phyloP scores from a whole-genome alignment of 2,113 vertebrate genomes.

The Rynchops niger region DNA sequence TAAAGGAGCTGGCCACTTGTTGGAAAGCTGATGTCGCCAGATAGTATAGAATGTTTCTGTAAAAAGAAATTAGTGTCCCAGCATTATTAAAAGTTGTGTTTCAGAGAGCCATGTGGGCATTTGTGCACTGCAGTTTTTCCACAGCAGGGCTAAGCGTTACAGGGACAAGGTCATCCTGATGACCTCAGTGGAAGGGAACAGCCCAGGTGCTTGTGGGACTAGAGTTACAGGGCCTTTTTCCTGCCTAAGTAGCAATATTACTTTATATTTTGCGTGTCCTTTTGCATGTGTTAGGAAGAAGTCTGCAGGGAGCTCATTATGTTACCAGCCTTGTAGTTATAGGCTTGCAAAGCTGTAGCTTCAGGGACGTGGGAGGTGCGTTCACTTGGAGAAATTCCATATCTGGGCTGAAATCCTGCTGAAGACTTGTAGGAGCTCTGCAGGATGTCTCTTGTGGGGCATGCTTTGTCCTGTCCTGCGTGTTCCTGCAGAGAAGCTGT shows the following conservation, averaged over 20 bases:
- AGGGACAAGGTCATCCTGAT: slow-evolving; percentile 1
- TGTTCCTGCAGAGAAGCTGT: not conserved
- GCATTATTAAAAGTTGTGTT: not conserved
- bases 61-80: not conserved
- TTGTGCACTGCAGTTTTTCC: not conserved
- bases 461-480: not conserved
- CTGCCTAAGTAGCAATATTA: slow-evolving; percentile 48
- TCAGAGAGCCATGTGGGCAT: not conserved
- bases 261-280: not conserved
- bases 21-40: not conserved
- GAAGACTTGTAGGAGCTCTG: not conserved
- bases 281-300: not conserved
- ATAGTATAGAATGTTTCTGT: not conserved
- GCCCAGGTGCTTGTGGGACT: not conserved
- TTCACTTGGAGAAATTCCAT: not conserved
- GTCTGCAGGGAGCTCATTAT: slow-evolving; percentile 59
- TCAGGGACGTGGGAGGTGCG: not conserved
- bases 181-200: not conserved
- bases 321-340: not conserved
- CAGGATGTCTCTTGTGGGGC: not conserved
- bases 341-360: slow-evolving; percentile 10
- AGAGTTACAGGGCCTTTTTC: not conserved
- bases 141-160: not conserved
- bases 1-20: not conserved
- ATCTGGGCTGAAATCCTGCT: not conserved